Percentiles rank a stretch among this genome's conserved stretches.
Conservation (phyloP, 2,113 vertebrate species). For the Sinocyclocheilus rhinocerous region DNA sequence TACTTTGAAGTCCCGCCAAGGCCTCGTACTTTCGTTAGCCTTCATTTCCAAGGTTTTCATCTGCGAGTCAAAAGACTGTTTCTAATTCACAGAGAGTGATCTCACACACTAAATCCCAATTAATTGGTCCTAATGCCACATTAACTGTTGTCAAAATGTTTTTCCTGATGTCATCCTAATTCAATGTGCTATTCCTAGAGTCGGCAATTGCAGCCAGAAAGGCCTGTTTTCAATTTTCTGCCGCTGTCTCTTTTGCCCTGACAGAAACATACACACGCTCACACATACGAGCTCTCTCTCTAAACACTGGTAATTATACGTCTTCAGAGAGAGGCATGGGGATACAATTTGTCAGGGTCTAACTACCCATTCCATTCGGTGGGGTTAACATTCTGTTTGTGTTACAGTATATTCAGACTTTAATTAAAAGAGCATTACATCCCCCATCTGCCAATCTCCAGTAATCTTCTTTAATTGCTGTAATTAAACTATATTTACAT, state of each 20-base stretch:
- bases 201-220: conserved; percentile 45
- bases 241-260: background rate
- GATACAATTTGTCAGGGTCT: conserved; percentile 80
- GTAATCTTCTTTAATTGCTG: conserved; percentile 99
- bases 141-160: conserved; percentile 80
- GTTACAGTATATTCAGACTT: conserved; percentile 99
- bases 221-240: conserved; percentile 67
- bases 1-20: conserved; percentile 72
- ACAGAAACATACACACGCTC: conserved; percentile 33
- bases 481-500: conserved; percentile 99
- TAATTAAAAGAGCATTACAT: conserved; percentile 99
- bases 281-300: conserved; percentile 28
- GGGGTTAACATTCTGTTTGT: conserved; percentile 99
- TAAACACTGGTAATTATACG: conserved; percentile 77
- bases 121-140: conserved; percentile 74
- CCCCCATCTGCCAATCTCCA: conserved; percentile 99
- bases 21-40: conserved; percentile 62
- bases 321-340: conserved; percentile 71
- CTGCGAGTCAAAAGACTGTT: conserved; percentile 66
- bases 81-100: conserved; percentile 73
- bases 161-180: conserved; percentile 71
- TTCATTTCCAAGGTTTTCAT: conserved; percentile 61
- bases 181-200: conserved; percentile 62
- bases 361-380: conserved; percentile 88
- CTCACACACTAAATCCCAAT: conserved; percentile 65